These are phyloP conservation scores for Cataglyphis rosenhaueri DNA, from an alignment of 2,888 invertebrate species.

Conservation along the genomic window DNA sequence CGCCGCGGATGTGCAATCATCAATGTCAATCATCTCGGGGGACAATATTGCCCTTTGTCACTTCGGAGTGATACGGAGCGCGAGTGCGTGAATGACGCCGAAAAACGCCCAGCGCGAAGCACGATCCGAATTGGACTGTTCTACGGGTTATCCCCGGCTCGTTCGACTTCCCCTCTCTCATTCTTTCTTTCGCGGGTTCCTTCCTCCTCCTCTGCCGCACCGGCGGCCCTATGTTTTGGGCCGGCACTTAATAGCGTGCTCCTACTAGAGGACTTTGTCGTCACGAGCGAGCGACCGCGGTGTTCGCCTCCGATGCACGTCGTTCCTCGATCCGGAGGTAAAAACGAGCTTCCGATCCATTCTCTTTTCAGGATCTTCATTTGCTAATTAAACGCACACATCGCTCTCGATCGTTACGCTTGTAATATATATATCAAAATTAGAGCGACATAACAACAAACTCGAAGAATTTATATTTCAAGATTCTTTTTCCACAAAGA, in stretches of 20 bases:
- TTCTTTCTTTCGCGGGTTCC: constrained; percentile 45
- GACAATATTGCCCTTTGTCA: not conserved
- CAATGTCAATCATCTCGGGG: constrained; percentile 20
- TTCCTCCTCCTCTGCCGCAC: constrained; percentile 39
- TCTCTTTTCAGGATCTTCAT: not conserved
- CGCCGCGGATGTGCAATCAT: constrained; percentile 16
- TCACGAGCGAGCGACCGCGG: constrained; percentile 21
- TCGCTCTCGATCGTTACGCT: not conserved
- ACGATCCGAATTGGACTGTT: constrained; percentile 71
- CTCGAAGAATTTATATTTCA: not conserved
- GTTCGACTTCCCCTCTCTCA: constrained; percentile 50
- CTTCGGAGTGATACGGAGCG: not conserved
- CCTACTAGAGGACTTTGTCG: constrained; percentile 32
- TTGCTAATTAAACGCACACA: not conserved
- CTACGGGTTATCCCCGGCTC: constrained; percentile 64
- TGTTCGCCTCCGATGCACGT: constrained; percentile 26
- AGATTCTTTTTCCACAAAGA: not conserved
- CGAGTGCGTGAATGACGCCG: constrained; percentile 34
- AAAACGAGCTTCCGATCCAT: constrained; percentile 40
- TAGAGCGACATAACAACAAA: not conserved
- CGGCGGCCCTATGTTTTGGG: constrained; percentile 51
- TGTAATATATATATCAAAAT: not conserved
- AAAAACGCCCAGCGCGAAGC: constrained; percentile 65
- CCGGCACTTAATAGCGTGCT: constrained; percentile 32
- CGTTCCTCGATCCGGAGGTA: constrained; percentile 28